Evolutionary conservation across 2,797 vertebrate genomes (phyloP).

Genomic region (Buceros bicornis): DNA sequence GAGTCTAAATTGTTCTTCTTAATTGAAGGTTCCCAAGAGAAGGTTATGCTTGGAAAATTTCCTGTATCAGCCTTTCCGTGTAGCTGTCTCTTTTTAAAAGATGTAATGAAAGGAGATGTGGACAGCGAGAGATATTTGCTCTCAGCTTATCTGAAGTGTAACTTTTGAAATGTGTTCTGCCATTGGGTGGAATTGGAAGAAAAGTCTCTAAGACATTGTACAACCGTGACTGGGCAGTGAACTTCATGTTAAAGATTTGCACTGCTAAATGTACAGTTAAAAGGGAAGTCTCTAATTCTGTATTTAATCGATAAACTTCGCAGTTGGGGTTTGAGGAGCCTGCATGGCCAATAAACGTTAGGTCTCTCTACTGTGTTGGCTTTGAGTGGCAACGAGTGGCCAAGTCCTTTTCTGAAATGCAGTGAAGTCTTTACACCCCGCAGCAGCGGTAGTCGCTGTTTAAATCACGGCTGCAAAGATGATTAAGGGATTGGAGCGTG

Average conservation of each 20-base stretch:
- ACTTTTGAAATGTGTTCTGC: neutral
- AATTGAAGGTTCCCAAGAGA: neutral
- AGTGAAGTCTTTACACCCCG: neutral
- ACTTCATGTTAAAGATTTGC: constrained; percentile 10
- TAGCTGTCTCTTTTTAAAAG: neutral
- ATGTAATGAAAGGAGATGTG: neutral
- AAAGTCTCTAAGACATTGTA: neutral
- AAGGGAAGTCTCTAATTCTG: neutral
- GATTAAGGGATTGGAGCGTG: neutral
- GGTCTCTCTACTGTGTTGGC: constrained; percentile 19
- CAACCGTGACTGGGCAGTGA: constrained; percentile 27
- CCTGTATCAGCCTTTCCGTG: neutral
- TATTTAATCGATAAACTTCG: neutral
- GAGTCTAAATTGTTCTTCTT: neutral
- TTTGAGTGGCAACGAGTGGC: neutral
- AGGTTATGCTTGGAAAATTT: constrained; percentile 7
- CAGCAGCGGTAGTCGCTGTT: neutral
- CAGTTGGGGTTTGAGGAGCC: neutral
- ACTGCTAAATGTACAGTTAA: neutral
- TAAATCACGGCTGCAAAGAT: neutral
- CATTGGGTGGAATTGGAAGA: neutral
- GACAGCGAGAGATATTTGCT: neutral
- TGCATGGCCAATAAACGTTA: neutral
- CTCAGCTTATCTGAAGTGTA: neutral
- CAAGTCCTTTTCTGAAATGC: neutral